Evolutionary conservation across 2,113 vertebrate genomes (phyloP), one percentile per base, ranked within the genome.

Genomic region (Pterocles gutturalis): DNA sequence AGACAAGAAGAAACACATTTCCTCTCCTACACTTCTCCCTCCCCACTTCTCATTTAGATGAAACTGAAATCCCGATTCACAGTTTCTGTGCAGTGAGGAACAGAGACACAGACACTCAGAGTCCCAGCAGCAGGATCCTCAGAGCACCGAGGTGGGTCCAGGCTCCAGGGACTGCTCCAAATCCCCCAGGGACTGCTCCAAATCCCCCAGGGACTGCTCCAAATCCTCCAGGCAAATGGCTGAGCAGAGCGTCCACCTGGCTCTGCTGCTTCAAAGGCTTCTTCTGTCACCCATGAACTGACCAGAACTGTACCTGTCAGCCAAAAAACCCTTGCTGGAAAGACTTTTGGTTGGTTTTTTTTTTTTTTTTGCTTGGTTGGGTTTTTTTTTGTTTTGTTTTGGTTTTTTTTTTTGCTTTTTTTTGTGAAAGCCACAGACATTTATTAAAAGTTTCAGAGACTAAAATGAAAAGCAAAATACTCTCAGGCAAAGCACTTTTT

Each of bases 71-170:
- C 46, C 36, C 15, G 19, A 43, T 25, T 51, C 41, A 15, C 14
- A 7, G 55, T 70, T 49, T 77, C 28, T 36, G 2, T 1, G 2
- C 38, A 53, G 25, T 2, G 16, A 25, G 41, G 13, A 34, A 51
- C 5, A 43, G 41, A 38, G 36, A 19, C 5, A 3, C 25, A 20
- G 33, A 4, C 15, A 4, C 25, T 4, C 5, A 7, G 25, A 4
- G 29, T 2, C 14, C 4, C 49, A 61, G 82, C 25, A 8, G 1
- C 20, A 61, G 10, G n/a, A n/a, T 17, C 21, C 33, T 51, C 15
- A 3, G 28, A 38, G 22, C 17, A 8, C 0, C 1, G 0, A 9
- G 8, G n/a, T 8, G 20, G 26, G 43, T n/a, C 33, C 41, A 13
- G 13, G n/a, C 36, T 19, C 48, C 19, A 28, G 57, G 12, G 3